A percentile compares a stretch with the other conserved stretches of the same genome.
These are phyloP conservation scores for Lasiurus cinereus DNA, from an alignment of 2,113 vertebrate species.

Conservation along the genomic window DNA sequence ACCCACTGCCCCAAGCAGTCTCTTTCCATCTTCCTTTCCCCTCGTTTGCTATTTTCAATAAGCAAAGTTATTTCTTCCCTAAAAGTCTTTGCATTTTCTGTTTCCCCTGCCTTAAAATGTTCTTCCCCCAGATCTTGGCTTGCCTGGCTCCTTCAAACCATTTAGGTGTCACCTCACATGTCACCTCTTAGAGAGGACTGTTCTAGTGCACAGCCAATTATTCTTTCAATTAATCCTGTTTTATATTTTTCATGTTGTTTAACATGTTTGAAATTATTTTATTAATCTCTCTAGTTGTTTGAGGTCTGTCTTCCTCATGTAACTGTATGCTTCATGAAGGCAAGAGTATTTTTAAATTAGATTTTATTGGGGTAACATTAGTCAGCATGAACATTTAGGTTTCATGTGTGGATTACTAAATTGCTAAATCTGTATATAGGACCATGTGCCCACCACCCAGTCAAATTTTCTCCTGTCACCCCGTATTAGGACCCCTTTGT, in stretches of 20 bases:
- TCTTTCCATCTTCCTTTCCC: too few species aligned
- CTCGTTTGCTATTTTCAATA: background rate
- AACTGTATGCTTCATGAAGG: background rate
- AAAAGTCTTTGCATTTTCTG: slow-evolving; percentile 1
- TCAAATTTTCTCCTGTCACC: too few species aligned
- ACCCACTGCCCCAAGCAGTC: too few species aligned
- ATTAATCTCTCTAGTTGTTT: background rate
- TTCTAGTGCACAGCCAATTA: background rate
- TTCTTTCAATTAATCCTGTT: slow-evolving; percentile 15
- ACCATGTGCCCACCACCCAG: too few species aligned
- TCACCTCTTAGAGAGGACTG: background rate
- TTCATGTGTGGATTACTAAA: too few species aligned
- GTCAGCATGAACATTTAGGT: too few species aligned
- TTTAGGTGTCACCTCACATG: background rate
- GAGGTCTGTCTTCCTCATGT: background rate
- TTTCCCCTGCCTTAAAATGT: background rate
- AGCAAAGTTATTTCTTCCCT: slow-evolving; percentile 29
- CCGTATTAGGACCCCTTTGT: too few species aligned
- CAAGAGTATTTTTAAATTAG: background rate
- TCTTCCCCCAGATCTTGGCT: background rate
- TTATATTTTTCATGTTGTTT: background rate
- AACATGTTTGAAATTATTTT: slow-evolving; percentile 33
- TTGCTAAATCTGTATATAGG: too few species aligned
- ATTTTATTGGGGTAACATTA: too few species aligned
- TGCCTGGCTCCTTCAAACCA: background rate